Conservation (phyloP, 2,888 invertebrate genomes). For the Phanerotoma sp. region DNA sequence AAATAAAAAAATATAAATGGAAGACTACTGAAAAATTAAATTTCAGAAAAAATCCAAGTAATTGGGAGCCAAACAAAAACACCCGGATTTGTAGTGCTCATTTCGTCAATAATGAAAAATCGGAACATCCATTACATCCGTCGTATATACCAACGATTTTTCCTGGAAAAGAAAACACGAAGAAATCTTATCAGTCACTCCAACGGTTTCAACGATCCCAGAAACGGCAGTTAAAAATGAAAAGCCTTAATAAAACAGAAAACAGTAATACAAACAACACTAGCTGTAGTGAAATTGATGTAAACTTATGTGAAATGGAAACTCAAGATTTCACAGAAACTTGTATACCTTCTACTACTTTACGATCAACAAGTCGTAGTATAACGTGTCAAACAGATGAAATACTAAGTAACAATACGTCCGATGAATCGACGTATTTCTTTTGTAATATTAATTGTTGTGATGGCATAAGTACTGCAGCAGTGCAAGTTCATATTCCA, state of each 20-base stretch:
- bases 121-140: constrained; percentile 20
- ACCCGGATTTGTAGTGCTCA: constrained; percentile 24
- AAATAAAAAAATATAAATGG: too few species aligned
- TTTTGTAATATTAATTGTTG: constrained; percentile 2
- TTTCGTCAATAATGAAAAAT: constrained; percentile 24
- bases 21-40: background rate
- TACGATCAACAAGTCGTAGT: background rate
- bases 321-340: background rate
- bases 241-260: background rate
- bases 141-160: constrained; percentile 24
- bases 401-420: background rate
- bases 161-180: constrained; percentile 3
- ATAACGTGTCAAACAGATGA: constrained; percentile 20
- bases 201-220: constrained; percentile 10
- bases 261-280: background rate
- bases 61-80: constrained; percentile 5
- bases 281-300: background rate
- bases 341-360: background rate
- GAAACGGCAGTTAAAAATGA: background rate
- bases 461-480: constrained; percentile 8
- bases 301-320: background rate
- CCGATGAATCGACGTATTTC: constrained; percentile 6
- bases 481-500: constrained; percentile 19
- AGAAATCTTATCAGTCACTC: constrained; percentile 4
- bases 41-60: constrained; percentile 10